A percentile compares a stretch with the other conserved stretches of the same genome.
These are phyloP conservation scores for Erebia aethiops DNA, from an alignment of 2,888 invertebrate genomes.

Conservation along the genomic window DNA sequence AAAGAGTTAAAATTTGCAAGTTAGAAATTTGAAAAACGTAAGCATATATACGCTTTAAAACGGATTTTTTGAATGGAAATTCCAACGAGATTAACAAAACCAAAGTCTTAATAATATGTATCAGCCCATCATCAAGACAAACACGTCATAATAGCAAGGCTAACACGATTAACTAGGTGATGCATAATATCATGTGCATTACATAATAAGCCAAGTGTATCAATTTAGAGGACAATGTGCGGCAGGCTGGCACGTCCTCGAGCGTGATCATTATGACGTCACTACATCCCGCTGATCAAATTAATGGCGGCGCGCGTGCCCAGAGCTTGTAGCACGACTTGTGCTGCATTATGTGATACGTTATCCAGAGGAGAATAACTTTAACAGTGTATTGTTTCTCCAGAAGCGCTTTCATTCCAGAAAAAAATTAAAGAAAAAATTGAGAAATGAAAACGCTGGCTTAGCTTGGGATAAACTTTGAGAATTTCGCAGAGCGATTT, in stretches of 20 bases:
- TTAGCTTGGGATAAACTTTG: too few relatives aligned
- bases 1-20: too few relatives aligned
- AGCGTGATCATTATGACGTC: slow-evolving; percentile 6
- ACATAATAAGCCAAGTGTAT: neutral
- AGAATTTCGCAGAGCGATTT: too few relatives aligned
- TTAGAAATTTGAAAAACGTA: too few relatives aligned
- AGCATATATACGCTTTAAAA: too few relatives aligned
- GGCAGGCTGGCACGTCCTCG: slow-evolving; percentile 5
- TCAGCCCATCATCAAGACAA: too few relatives aligned
- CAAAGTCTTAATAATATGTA: too few relatives aligned
- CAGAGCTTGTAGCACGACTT: slow-evolving; percentile 6
- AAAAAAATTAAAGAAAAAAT: too few relatives aligned
- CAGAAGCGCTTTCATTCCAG: neutral
- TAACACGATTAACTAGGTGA: neutral
- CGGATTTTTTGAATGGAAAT: too few relatives aligned
- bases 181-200: neutral
- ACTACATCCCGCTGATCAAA: neutral
- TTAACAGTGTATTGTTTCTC: neutral
- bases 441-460: neutral
- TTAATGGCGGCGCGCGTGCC: slow-evolving; percentile 5
- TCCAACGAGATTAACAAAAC: too few relatives aligned
- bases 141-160: neutral
- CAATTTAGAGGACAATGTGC: slow-evolving; percentile 1
- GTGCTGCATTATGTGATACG: neutral
- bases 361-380: neutral